Percentiles rank a stretch among this genome's conserved stretches.
Conservation (phyloP, 2,797 vertebrate species). For the Linurgus olivaceus region DNA sequence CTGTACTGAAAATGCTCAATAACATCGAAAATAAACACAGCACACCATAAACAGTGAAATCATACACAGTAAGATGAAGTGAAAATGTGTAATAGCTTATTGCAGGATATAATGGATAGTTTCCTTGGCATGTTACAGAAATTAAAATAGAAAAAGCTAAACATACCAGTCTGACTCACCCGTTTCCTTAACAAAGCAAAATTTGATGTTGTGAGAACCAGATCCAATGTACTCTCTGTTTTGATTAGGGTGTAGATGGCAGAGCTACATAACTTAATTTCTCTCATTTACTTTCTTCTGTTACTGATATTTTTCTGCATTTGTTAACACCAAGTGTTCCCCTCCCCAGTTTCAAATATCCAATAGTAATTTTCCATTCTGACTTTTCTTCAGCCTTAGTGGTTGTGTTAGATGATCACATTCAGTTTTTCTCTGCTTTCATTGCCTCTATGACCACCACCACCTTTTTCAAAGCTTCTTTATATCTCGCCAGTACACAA, state of each 20-base stretch:
- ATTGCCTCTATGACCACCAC: not conserved
- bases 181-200: not conserved
- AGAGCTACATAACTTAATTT: not conserved
- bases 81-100: not conserved
- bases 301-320: not conserved
- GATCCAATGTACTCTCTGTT: not conserved
- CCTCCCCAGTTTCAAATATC: not conserved
- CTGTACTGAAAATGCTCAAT: not conserved
- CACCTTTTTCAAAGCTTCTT: not conserved
- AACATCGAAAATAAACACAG: not conserved
- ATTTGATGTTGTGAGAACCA: not conserved
- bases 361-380: not conserved
- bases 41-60: not conserved
- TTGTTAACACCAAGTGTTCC: not conserved
- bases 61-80: not conserved
- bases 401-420: not conserved
- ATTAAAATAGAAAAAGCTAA: not conserved
- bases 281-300: not conserved
- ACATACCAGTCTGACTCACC: not conserved
- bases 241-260: not conserved
- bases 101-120: not conserved
- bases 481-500: not conserved
- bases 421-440: not conserved
- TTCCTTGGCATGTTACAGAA: not conserved
- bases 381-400: not conserved